Conservation (phyloP, 2,888 invertebrate species). For the Mimas tiliae region DNA sequence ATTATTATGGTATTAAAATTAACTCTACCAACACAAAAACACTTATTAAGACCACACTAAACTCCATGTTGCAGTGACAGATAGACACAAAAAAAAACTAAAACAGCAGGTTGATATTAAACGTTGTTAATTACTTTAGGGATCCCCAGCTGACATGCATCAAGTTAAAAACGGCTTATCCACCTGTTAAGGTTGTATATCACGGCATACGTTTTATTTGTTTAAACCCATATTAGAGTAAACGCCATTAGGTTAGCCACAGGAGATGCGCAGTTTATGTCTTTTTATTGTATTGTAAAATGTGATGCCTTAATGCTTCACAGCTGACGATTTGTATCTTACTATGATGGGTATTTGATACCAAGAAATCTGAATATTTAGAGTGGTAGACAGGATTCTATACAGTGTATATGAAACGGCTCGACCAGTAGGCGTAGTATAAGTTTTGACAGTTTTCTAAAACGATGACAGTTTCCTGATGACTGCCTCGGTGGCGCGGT, state of each 20-base stretch:
- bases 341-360: slow-evolving; percentile 35
- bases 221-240: slow-evolving; percentile 66
- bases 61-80: slow-evolving; percentile 8
- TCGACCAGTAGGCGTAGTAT: too few relatives aligned
- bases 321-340: slow-evolving; percentile 57
- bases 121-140: slow-evolving; percentile 67
- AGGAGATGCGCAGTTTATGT: slow-evolving; percentile 73
- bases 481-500: too few relatives aligned
- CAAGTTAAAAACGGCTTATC: slow-evolving; percentile 50
- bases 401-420: too few relatives aligned
- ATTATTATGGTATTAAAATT: not conserved
- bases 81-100: slow-evolving; percentile 14
- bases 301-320: slow-evolving; percentile 42
- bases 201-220: slow-evolving; percentile 66
- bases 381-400: too few relatives aligned
- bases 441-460: too few relatives aligned
- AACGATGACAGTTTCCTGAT: too few relatives aligned
- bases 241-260: slow-evolving; percentile 79
- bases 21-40: not conserved
- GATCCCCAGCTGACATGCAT: slow-evolving; percentile 60
- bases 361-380: too few relatives aligned
- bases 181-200: slow-evolving; percentile 71
- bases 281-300: slow-evolving; percentile 69
- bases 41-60: not conserved
- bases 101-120: slow-evolving; percentile 77